These are phyloP conservation scores for Ariopsis seemanni DNA, from an alignment of 2,113 vertebrate species.

Conservation along the genomic window DNA sequence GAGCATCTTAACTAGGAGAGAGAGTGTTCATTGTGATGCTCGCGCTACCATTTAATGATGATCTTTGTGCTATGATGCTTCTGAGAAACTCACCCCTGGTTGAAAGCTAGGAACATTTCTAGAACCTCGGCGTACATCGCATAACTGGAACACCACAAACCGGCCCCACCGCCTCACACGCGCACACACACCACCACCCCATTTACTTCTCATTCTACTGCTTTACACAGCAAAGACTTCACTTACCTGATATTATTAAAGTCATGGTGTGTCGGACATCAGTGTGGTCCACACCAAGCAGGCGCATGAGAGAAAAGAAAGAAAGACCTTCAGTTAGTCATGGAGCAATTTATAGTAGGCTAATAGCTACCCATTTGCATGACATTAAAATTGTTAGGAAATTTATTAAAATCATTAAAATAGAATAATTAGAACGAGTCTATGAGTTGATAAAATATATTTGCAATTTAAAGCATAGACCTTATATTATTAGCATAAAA, in stretches of 20 bases:
- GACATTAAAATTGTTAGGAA: background rate
- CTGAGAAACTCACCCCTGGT: no score
- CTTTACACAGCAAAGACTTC: background rate
- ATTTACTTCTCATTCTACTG: background rate
- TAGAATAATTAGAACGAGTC: background rate
- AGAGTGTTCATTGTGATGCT: no score
- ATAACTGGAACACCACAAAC: background rate
- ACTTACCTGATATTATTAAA: slow-evolving; percentile 61
- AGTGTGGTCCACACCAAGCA: slow-evolving; percentile 41
- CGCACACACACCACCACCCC: background rate
- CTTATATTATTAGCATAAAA: slow-evolving; percentile 1
- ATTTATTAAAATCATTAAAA: slow-evolving; percentile 1
- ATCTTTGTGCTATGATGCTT: no score
- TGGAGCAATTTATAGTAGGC: slow-evolving; percentile 4
- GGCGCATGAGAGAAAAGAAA: slow-evolving; percentile 13
- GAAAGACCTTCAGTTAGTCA: slow-evolving; percentile 25
- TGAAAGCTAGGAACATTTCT: background rate
- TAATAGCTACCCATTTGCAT: background rate
- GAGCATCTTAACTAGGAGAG: no score
- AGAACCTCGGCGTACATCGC: background rate
- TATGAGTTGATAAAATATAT: background rate
- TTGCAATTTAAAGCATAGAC: background rate
- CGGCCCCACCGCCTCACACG: background rate
- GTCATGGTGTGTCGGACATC: background rate
- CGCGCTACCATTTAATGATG: no score